Conservation (phyloP, 2,797 vertebrate genomes). For the Melanotaenia parkinsoni region DNA sequence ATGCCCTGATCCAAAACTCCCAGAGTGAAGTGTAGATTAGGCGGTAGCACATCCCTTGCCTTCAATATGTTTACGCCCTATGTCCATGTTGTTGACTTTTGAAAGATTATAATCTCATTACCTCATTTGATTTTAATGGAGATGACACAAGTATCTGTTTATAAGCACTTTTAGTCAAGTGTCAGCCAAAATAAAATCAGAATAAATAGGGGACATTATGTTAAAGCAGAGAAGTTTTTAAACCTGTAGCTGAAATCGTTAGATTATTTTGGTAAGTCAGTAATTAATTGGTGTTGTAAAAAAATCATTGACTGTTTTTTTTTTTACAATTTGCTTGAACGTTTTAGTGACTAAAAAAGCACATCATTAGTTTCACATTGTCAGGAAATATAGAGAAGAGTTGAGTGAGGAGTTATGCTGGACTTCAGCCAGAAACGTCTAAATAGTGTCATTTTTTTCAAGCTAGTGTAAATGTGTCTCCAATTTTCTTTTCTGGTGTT, state of each 20-base stretch:
- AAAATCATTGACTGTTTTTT: background rate
- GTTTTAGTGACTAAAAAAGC: background rate
- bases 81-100: background rate
- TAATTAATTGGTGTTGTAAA: background rate
- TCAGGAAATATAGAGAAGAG: slow-evolving; percentile 1
- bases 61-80: background rate
- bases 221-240: background rate
- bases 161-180: slow-evolving; percentile 14
- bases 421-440: slow-evolving; percentile 2
- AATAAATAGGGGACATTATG: background rate
- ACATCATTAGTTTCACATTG: background rate
- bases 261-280: background rate
- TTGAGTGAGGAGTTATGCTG: background rate
- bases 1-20: background rate
- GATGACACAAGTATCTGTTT: slow-evolving; percentile 18
- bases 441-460: background rate
- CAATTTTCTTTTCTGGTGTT: slow-evolving; percentile 12
- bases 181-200: slow-evolving; percentile 1
- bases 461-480: background rate
- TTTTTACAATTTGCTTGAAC: background rate
- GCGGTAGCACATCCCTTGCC: background rate
- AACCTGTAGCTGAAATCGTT: background rate
- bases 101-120: slow-evolving; percentile 43
- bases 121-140: slow-evolving; percentile 21
- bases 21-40: background rate